Percentiles rank a stretch among this genome's conserved stretches.
Conservation (phyloP, 2,797 vertebrate genomes). For the Mus spretus region DNA sequence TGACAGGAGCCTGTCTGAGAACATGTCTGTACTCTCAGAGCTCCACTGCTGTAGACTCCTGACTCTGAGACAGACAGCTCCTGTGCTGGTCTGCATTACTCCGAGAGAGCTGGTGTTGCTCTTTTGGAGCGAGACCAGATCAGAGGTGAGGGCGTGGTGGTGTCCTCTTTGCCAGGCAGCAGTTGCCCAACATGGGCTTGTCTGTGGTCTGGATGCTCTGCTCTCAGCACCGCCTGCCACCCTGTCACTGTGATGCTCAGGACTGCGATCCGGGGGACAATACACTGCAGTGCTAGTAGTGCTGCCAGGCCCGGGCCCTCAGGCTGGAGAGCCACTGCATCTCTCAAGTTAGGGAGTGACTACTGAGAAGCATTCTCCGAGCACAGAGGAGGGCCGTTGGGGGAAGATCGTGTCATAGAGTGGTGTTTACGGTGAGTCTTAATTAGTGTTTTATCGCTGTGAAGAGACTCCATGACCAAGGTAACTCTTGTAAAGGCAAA, state of each 20-base stretch:
- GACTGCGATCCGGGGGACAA: neutral
- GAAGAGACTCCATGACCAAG: neutral
- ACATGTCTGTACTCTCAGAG: neutral
- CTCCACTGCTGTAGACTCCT: neutral
- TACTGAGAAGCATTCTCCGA: neutral
- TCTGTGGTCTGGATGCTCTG: neutral
- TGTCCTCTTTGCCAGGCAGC: neutral
- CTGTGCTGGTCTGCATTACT: neutral
- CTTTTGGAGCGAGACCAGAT: neutral
- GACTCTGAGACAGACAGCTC: neutral
- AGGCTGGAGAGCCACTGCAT: rapidly evolving
- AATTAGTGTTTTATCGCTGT: neutral
- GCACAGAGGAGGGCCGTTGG: too few relatives aligned
- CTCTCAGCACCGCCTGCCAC: neutral
- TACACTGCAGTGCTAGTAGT: rapidly evolving
- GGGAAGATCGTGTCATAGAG: neutral
- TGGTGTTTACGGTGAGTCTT: neutral
- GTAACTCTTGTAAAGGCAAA: neutral
- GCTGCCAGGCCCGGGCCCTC: rapidly evolving
- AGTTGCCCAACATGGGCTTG: neutral
- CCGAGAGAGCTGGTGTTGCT: too few relatives aligned
- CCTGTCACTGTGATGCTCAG: neutral
- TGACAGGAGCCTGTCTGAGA: neutral
- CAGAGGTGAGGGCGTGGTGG: neutral
- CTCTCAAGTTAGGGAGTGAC: rapidly evolving